Conservation (phyloP, 2,888 invertebrate species). For the Iphiclides podalirius region DNA sequence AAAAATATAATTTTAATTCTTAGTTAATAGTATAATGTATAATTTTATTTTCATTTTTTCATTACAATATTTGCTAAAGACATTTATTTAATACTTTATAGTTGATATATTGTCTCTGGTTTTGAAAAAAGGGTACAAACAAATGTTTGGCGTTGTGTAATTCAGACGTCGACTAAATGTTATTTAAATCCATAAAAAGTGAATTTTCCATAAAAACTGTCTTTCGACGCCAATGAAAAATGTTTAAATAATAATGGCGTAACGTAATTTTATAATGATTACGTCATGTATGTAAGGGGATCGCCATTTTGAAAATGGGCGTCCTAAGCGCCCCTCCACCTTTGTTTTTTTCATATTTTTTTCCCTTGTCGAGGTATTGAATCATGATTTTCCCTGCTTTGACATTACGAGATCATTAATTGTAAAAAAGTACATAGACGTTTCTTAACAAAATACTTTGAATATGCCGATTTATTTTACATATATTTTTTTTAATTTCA, state of each 20-base stretch:
- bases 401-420: neutral
- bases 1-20: too few species aligned
- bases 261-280: conserved; percentile 31
- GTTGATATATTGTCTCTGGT: neutral
- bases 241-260: too few species aligned
- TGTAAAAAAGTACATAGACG: too few species aligned
- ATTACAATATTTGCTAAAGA: too few species aligned
- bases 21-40: too few species aligned
- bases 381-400: conserved; percentile 1
- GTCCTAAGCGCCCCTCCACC: conserved; percentile 38
- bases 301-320: conserved; percentile 69
- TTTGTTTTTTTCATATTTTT: conserved; percentile 22
- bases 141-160: too few species aligned
- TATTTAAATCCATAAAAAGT: too few species aligned
- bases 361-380: conserved; percentile 17
- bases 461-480: too few species aligned
- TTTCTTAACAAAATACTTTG: too few species aligned
- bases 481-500: neutral
- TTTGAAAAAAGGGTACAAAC: neutral
- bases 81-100: neutral
- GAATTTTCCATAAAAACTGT: too few species aligned
- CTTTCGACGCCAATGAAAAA: too few species aligned
- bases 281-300: conserved; percentile 39
- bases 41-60: conserved; percentile 1
- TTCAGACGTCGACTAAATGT: too few species aligned